A percentile compares a stretch with the other conserved stretches of the same genome.
phyloP scores from a whole-genome alignment of 2,888 invertebrate species.

The Ligdia adustata region DNA sequence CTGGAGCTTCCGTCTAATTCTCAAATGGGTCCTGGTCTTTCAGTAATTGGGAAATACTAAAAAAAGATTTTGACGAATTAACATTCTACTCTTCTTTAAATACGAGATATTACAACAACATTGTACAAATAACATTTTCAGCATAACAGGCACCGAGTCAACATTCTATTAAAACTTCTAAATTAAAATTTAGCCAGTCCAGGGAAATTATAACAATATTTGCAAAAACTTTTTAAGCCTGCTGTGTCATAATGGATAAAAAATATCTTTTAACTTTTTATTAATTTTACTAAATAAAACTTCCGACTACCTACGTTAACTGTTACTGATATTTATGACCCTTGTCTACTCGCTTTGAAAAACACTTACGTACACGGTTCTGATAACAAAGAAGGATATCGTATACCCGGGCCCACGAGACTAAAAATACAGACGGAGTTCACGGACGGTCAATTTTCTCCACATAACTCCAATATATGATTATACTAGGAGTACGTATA shows the following conservation, averaged over 20 bases:
- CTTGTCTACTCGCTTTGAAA: conserved; percentile 19
- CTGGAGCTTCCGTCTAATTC: too few species aligned
- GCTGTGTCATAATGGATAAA: background rate
- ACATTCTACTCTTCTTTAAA: too few species aligned
- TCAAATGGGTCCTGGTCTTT: too few species aligned
- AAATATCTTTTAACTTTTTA: background rate
- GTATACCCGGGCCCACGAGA: conserved; percentile 15
- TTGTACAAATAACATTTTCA: conserved; percentile 9
- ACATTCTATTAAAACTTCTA: conserved; percentile 21
- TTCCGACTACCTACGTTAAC: background rate
- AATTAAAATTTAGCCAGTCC: conserved; percentile 16
- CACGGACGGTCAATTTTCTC: conserved; percentile 34
- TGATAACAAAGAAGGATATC: conserved; percentile 33
- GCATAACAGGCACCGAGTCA: conserved; percentile 14
- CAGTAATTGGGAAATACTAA: too few species aligned
- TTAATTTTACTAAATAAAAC: too few species aligned
- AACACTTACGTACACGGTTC: conserved; percentile 28
- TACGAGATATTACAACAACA: too few species aligned
- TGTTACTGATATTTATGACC: conserved; percentile 1
- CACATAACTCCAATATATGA: conserved; percentile 23
- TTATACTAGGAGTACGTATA: background rate
- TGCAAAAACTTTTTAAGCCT: background rate
- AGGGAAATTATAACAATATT: conserved; percentile 10
- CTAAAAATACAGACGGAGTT: conserved; percentile 26
- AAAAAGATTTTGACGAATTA: too few species aligned